phyloP scores from a whole-genome alignment of 2,113 vertebrate genomes.

The Callipepla squamata region DNA sequence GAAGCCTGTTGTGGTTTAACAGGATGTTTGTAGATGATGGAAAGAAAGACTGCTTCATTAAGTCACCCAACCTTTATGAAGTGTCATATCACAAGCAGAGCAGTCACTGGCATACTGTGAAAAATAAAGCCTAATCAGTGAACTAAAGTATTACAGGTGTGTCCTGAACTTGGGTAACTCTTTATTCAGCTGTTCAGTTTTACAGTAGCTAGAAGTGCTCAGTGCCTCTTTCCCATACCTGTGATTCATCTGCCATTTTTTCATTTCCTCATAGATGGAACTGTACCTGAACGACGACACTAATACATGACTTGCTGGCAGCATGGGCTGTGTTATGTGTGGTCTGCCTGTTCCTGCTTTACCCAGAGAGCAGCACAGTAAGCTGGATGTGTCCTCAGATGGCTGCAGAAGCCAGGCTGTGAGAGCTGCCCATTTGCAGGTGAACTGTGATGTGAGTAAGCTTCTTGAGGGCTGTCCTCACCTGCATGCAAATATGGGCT shows the following conservation, averaged over 20 bases:
- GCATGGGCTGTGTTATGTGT: fast-evolving
- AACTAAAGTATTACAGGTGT: background rate
- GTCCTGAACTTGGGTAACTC: background rate
- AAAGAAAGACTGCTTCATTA: background rate
- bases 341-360: background rate
- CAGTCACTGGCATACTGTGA: background rate
- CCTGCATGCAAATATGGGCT: background rate
- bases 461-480: background rate
- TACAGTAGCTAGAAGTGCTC: background rate
- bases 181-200: background rate
- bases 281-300: background rate
- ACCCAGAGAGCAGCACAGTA: background rate
- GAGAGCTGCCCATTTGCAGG: background rate
- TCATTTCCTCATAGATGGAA: background rate
- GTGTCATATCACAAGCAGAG: background rate
- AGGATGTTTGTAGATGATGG: background rate
- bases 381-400: background rate
- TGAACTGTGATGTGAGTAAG: background rate
- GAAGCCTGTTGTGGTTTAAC: background rate
- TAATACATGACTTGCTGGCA: background rate
- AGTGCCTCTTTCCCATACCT: background rate
- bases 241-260: background rate
- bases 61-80: background rate
- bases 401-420: background rate
- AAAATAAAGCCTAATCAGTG: background rate